phyloP scores from a whole-genome alignment of 2,113 vertebrate species.

The Agapornis roseicollis region DNA sequence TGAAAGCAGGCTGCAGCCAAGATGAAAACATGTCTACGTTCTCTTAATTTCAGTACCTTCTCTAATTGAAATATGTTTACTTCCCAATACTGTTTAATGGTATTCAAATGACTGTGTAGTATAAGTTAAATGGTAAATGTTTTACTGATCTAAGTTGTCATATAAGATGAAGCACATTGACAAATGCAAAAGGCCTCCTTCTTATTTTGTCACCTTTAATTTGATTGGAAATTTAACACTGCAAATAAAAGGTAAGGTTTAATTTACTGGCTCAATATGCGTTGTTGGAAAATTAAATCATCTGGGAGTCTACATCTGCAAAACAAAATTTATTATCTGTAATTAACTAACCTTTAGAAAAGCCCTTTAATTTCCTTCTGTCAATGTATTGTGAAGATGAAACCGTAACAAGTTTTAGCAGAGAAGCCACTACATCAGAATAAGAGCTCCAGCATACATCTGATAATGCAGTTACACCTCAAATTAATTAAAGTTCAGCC shows the following conservation, averaged over 20 bases:
- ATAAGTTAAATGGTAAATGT: background rate
- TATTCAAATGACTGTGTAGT: background rate
- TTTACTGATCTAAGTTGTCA: background rate
- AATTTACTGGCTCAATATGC: constrained; percentile 13
- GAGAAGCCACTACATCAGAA: background rate
- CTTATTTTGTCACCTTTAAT: constrained; percentile 35
- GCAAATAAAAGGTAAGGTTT: constrained; percentile 48
- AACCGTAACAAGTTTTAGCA: constrained; percentile 31
- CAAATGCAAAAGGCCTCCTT: background rate
- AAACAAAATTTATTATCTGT: constrained; percentile 59
- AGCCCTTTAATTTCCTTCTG: constrained; percentile 44
- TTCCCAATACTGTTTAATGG: background rate
- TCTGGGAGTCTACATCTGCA: constrained; percentile 34
- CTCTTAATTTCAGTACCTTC: background rate
- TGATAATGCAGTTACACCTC: background rate
- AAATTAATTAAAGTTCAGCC: background rate
- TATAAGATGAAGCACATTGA: background rate
- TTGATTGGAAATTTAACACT: constrained; percentile 50
- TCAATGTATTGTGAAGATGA: background rate
- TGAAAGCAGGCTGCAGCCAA: background rate
- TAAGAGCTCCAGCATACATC: background rate
- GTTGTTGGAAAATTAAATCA: constrained; percentile 51
- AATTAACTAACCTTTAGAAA: constrained; percentile 66
- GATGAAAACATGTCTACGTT: background rate
- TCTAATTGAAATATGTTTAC: background rate